phyloP scores from a whole-genome alignment of 2,797 vertebrate species.

The Lepus oiostolus region DNA sequence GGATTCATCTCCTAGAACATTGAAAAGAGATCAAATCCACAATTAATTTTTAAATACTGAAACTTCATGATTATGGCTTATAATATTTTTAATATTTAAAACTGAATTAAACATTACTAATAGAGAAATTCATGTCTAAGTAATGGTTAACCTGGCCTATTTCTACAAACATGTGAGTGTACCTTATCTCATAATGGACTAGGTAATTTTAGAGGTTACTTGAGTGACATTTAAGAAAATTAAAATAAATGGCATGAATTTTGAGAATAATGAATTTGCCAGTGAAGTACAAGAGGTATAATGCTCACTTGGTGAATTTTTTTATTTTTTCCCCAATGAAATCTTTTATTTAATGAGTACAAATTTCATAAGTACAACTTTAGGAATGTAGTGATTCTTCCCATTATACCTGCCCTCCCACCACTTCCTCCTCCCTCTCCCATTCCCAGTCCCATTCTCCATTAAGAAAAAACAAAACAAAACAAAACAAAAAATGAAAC shows the following conservation, averaged over 20 bases:
- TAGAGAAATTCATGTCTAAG: neutral
- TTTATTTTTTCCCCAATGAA: no score
- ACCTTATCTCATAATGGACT: neutral
- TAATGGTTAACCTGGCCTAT: neutral
- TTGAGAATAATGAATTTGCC: slow-evolving; percentile 42
- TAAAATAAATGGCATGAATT: slow-evolving; percentile 34
- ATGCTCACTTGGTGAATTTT: neutral
- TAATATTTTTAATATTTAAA: slow-evolving; percentile 24
- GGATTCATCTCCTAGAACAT: neutral
- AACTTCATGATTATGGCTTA: neutral
- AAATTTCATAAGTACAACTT: no score
- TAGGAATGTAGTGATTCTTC: no score
- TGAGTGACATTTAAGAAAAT: slow-evolving; percentile 23
- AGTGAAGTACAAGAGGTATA: neutral
- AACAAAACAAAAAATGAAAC: no score
- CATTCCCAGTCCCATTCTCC: no score
- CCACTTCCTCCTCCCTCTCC: no score
- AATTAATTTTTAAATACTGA: slow-evolving; percentile 5
- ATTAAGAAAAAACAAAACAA: no score
- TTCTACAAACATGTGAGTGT: neutral
- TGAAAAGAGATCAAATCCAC: neutral
- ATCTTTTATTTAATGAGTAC: no score
- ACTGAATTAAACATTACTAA: neutral
- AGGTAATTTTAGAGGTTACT: neutral
- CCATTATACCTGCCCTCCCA: no score